Percentiles rank a stretch among this genome's conserved stretches.
Conservation (phyloP, 1,140 invertebrate species). For the Galendromus occidentalis region DNA sequence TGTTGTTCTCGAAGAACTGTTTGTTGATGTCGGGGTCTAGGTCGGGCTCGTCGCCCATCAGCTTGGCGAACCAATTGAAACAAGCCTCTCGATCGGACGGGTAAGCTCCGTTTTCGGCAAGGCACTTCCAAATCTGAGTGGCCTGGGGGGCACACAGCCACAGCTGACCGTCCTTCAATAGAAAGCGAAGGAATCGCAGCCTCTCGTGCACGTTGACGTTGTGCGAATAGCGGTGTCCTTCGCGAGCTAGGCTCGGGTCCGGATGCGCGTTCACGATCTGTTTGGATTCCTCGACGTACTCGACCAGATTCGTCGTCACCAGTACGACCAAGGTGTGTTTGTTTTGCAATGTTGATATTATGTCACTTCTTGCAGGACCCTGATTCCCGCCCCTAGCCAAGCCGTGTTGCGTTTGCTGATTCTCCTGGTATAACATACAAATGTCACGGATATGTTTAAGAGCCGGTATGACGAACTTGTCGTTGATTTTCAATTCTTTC, state of each 20-base stretch:
- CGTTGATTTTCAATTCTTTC: constrained; percentile 67
- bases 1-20: constrained; percentile 89
- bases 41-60: constrained; percentile 93
- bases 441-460: constrained; percentile 90
- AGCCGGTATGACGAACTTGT: constrained; percentile 76
- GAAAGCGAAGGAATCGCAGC: constrained; percentile 60
- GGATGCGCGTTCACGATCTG: background rate
- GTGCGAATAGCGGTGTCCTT: background rate
- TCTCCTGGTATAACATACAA: constrained; percentile 70
- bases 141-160: constrained; percentile 91
- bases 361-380: constrained; percentile 5
- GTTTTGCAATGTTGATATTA: constrained; percentile 41
- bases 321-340: constrained; percentile 80
- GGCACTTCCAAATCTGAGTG: constrained; percentile 86
- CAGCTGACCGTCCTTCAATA: constrained; percentile 60
- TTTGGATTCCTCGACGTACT: constrained; percentile 34
- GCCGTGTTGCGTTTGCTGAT: constrained; percentile 23
- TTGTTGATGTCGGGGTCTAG: constrained; percentile 86
- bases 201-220: constrained; percentile 66
- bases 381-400: background rate
- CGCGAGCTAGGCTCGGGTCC: constrained; percentile 1
- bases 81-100: constrained; percentile 78
- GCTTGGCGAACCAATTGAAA: constrained; percentile 93
- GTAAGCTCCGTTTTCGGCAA: constrained; percentile 81
- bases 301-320: constrained; percentile 72